Evolutionary conservation across 1,140 invertebrate genomes (phyloP), one percentile per base, ranked within the genome.

Genomic region (Leptinotarsa defecta): DNA sequence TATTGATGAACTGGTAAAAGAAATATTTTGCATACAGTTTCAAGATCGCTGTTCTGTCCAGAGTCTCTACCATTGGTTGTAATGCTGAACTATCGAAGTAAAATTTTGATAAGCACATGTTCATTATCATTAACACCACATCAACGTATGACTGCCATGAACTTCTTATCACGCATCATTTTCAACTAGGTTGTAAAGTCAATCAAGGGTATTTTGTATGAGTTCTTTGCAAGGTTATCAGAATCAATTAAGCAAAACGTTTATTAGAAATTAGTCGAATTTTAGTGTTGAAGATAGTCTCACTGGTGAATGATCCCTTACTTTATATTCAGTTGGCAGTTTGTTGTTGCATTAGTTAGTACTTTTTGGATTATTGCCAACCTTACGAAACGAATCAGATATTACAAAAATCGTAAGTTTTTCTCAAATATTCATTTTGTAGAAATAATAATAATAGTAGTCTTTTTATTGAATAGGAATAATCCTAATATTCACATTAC

Each of bases 191-290:
- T 57, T 57, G 52, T 61, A 71, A 71, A 27, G 70, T 71, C 70
- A 71, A 71, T 62, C 70, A 71, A 71, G 70, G 70, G 52, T 71
- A 71, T 71, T 61, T 71, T 71, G 70, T 57, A 71, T 27, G 48
- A 20, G 19, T 43, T 49, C 19, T 70, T 49, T 20, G 20, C 34
- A 70, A 52, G 68, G 34, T 70, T 49, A 49, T 70, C 68, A 67
- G 6, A 67, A 67, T 24, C 17, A 4, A 19, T 67, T 67, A 67
- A 15, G 3, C 20, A 67, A 3, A 67, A 34, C 5, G 22, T 20
- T 24, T 34, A 13, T 13, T 22, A 3, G 0, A 17, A 6, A 13
- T 20, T 13, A 5, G n/a, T 20, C 15, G 13, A 34, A 48, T 43
- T 43, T 27, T 68, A 43, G 27, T 43, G 15, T 43, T 43, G n/a